phyloP scores from a whole-genome alignment of 2,113 vertebrate species.

The Ailurus styani region DNA sequence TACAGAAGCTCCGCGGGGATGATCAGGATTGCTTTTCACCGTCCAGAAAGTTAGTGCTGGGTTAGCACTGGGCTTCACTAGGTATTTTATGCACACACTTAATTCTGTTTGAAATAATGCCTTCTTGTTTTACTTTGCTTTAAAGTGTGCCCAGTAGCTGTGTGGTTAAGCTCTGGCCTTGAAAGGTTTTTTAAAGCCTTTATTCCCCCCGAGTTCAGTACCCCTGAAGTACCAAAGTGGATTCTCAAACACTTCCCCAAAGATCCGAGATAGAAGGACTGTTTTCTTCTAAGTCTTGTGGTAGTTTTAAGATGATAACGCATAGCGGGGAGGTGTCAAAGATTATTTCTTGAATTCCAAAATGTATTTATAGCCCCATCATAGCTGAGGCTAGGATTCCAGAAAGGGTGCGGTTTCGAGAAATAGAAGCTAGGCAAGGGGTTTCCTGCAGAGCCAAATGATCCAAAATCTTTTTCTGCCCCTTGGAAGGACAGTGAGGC shows the following conservation, averaged over 20 bases:
- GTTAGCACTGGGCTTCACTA: too few relatives aligned
- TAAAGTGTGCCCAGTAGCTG: background rate
- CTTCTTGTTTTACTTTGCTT: background rate
- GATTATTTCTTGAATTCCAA: background rate
- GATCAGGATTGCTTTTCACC: background rate
- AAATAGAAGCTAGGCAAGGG: slow-evolving; percentile 16
- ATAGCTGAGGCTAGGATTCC: background rate
- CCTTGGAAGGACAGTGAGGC: slow-evolving; percentile 31
- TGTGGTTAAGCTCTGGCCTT: background rate
- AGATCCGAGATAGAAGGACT: background rate
- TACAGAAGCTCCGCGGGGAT: background rate
- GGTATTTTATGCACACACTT: background rate
- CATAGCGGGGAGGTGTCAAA: background rate
- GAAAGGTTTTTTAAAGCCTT: background rate
- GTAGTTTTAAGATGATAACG: background rate
- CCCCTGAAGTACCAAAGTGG: background rate
- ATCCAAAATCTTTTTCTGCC: slow-evolving; percentile 33
- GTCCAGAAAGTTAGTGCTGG: background rate
- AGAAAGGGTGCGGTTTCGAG: background rate
- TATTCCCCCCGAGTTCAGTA: background rate
- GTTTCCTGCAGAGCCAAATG: slow-evolving; percentile 43
- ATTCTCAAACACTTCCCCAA: background rate
- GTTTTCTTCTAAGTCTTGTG: background rate
- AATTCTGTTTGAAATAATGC: background rate
- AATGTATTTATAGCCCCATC: background rate